Conservation (phyloP, 2,888 invertebrate species). For the Proisotoma minuta region DNA sequence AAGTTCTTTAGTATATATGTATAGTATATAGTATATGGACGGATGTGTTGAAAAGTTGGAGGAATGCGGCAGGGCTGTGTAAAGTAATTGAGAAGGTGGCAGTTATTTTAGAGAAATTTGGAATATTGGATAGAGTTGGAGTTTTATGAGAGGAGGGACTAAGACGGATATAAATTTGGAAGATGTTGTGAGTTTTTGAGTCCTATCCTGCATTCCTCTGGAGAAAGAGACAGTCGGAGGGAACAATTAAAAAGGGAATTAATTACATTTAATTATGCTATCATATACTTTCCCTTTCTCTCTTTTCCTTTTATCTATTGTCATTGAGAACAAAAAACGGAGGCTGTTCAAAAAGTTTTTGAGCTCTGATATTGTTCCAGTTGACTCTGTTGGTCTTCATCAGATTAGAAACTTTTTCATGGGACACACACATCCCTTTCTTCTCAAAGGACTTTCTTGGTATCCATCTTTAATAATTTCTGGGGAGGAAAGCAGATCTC, state of each 20-base stretch:
- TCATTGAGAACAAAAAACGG: conserved; percentile 42
- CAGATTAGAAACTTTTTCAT: conserved; percentile 21
- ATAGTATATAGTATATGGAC: neutral
- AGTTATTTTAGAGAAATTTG: neutral
- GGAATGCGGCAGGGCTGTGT: neutral
- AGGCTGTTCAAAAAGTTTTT: conserved; percentile 30
- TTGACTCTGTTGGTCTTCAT: conserved; percentile 21
- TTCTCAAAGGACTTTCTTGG: conserved; percentile 12
- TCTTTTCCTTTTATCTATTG: conserved; percentile 32
- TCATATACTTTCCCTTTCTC: conserved; percentile 41
- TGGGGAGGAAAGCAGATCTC: conserved; percentile 27
- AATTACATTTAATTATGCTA: conserved; percentile 48
- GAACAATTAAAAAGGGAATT: conserved; percentile 48
- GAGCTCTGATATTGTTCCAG: conserved; percentile 34
- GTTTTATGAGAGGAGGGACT: conserved; percentile 11
- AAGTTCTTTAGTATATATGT: neutral
- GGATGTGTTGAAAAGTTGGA: neutral
- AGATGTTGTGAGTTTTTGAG: conserved; percentile 23
- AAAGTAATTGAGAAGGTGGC: conserved; percentile 6
- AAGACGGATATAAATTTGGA: conserved; percentile 28
- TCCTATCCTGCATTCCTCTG: conserved; percentile 16
- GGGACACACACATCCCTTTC: conserved; percentile 13
- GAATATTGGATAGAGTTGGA: conserved; percentile 4
- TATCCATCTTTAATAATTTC: conserved; percentile 28
- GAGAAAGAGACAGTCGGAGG: conserved; percentile 29